Evolutionary conservation across 2,888 invertebrate genomes (phyloP), one percentile per base, ranked within the genome.

Genomic region (Neria commutata): DNA sequence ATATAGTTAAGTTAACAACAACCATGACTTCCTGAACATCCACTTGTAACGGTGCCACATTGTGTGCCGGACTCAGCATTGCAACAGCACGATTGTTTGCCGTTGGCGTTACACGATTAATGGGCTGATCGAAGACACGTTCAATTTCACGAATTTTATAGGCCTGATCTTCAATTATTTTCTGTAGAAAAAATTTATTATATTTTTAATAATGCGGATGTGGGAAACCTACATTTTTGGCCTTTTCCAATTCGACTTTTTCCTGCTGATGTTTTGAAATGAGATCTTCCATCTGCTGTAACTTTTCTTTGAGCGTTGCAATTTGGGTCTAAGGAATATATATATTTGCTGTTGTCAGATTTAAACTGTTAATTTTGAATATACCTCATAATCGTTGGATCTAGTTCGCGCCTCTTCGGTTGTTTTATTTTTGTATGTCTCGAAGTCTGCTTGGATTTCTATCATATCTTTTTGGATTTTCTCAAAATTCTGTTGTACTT

Each of bases 171-270:
- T 63, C 61, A 29, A 68, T 68, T 17, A 54, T 47, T 48, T 54
- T 56, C 66, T 66, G 37, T 17, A 29, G 11, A 8, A 29, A n/a
- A 23, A 47, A 17, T 6, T 24, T 47, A 17, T 4, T 34, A 50
- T 14, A 54, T 2, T 5, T 51, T 34, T 16, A 16, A 6, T 21
- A 14, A 19, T 10, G 10, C 11, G 19, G 11, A 8, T 19, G 46
- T n/a, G n/a, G n/a, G n/a, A 8, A 48, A 24, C 40, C 57, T 59
- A 68, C 68, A 57, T 67, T 65, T 59, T 68, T 68, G 5, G 59
- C 61, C 25, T 65, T 54, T 52, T 64, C 66, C 45, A 67, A 16
- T 14, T 17, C 25, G 11, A 26, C 37, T 46, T 60, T 64, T 34
- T 67, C 64, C 14, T 57, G 24, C 8, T 25, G 40, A 19, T n/a